Percentiles rank a stretch among this genome's conserved stretches.
Evolutionary conservation across 2,888 invertebrate species (phyloP).

Genomic region (Hoplodrina blanda): DNA sequence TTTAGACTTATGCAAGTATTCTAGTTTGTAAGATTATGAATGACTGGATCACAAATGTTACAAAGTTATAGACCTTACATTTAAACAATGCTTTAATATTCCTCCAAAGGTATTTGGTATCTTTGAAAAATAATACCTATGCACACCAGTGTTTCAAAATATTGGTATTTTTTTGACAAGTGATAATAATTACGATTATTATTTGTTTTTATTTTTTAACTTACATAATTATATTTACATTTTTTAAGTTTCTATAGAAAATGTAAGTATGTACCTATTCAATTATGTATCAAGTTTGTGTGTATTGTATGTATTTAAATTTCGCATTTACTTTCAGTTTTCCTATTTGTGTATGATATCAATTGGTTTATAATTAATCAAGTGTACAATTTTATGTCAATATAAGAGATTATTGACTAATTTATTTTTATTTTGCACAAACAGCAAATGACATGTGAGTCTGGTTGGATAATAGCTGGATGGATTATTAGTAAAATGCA

Average conservation of each 20-base stretch:
- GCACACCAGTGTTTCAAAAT: slow-evolving; percentile 22
- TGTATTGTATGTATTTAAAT: slow-evolving; percentile 29
- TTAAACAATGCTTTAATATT: slow-evolving; percentile 35
- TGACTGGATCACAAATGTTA: slow-evolving; percentile 47
- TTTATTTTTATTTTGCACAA: slow-evolving; percentile 37
- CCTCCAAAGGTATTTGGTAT: slow-evolving; percentile 3
- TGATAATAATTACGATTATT: slow-evolving; percentile 26
- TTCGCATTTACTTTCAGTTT: slow-evolving; percentile 41
- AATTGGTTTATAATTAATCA: slow-evolving; percentile 37
- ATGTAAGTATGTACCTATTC: slow-evolving; percentile 24
- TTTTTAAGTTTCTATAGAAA: slow-evolving; percentile 28
- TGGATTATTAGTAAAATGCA: not conserved
- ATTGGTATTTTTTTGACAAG: slow-evolving; percentile 25
- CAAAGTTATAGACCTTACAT: slow-evolving; percentile 12
- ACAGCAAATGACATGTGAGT: not conserved
- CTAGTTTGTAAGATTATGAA: slow-evolving; percentile 52
- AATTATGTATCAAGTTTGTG: slow-evolving; percentile 16
- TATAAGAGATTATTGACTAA: slow-evolving; percentile 46
- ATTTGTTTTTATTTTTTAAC: slow-evolving; percentile 14
- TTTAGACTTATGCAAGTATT: slow-evolving; percentile 34
- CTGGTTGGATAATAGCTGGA: not conserved
- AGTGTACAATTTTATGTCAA: slow-evolving; percentile 41
- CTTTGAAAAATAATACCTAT: slow-evolving; percentile 10
- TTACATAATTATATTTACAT: slow-evolving; percentile 14
- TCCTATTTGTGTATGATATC: slow-evolving; percentile 27